Percentiles rank a stretch among this genome's conserved stretches.
Evolutionary conservation across 2,888 invertebrate species (phyloP).

Genomic region (Polydrusus cervinus): DNA sequence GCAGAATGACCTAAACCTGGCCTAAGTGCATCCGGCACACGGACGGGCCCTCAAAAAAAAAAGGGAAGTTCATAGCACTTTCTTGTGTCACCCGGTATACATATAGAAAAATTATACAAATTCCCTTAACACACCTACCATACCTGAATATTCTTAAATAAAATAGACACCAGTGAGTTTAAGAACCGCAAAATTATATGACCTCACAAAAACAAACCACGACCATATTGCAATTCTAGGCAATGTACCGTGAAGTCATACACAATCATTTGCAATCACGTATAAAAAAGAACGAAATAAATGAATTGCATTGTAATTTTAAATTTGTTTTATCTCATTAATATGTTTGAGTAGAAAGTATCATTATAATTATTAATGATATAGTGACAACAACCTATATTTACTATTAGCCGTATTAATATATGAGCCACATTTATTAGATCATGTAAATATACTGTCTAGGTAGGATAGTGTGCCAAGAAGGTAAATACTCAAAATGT

Average conservation of each 20-base stretch:
- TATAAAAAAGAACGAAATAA: not conserved
- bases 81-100: too few relatives aligned
- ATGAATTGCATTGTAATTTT: not conserved
- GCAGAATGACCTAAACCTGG: too few relatives aligned
- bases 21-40: too few relatives aligned
- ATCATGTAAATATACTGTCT: not conserved
- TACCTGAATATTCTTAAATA: not conserved
- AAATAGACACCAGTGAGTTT: constrained; percentile 27
- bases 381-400: not conserved
- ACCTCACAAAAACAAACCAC: constrained; percentile 26
- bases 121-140: too few relatives aligned
- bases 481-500: too few relatives aligned
- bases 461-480: too few relatives aligned
- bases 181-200: constrained; percentile 39
- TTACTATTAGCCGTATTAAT: not conserved
- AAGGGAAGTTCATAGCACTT: too few relatives aligned
- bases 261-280: constrained; percentile 3
- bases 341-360: constrained; percentile 7
- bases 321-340: not conserved
- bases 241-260: not conserved
- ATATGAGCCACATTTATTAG: not conserved
- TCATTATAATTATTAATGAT: not conserved
- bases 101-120: not conserved
- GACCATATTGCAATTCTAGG: constrained; percentile 1
- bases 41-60: too few relatives aligned